phyloP scores from a whole-genome alignment of 2,888 invertebrate species.

The Epirrhoe tristata region DNA sequence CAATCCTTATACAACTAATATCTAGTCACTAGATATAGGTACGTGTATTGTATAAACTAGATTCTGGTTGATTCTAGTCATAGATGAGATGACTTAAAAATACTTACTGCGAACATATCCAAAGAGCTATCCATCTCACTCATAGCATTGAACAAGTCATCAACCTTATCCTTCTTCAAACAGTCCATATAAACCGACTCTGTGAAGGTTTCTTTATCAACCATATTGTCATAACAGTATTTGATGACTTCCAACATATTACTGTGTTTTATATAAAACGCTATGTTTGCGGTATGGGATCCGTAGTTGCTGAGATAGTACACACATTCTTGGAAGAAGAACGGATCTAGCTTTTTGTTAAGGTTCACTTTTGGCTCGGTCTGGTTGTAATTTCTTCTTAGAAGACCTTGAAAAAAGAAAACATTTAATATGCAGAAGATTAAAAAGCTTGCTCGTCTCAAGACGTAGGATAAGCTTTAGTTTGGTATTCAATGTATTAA shows the following conservation, averaged over 20 bases:
- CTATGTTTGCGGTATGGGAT: constrained; percentile 89
- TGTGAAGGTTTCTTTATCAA: constrained; percentile 89
- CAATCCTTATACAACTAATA: no score
- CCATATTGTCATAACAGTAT: constrained; percentile 88
- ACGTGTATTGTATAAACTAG: no score
- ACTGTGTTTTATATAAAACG: constrained; percentile 91
- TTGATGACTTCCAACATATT: constrained; percentile 88
- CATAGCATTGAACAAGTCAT: constrained; percentile 87
- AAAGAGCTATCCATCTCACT: constrained; percentile 87
- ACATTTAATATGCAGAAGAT: neutral
- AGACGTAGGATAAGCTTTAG: no score
- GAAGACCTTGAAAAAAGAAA: constrained; percentile 55
- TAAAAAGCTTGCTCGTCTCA: neutral
- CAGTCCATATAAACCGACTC: constrained; percentile 89
- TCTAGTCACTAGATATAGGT: no score
- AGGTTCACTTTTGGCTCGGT: constrained; percentile 68
- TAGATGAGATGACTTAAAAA: neutral
- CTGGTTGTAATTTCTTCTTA: constrained; percentile 69
- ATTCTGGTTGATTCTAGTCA: no score
- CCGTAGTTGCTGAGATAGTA: constrained; percentile 94
- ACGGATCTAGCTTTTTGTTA: constrained; percentile 78
- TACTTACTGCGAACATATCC: constrained; percentile 87
- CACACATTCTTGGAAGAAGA: constrained; percentile 91
- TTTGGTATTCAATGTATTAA: no score
- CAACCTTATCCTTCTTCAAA: constrained; percentile 87